Base-by-base conservation (phyloP, 2,113 vertebrate genomes). In the Propithecus coquereli region DNA sequence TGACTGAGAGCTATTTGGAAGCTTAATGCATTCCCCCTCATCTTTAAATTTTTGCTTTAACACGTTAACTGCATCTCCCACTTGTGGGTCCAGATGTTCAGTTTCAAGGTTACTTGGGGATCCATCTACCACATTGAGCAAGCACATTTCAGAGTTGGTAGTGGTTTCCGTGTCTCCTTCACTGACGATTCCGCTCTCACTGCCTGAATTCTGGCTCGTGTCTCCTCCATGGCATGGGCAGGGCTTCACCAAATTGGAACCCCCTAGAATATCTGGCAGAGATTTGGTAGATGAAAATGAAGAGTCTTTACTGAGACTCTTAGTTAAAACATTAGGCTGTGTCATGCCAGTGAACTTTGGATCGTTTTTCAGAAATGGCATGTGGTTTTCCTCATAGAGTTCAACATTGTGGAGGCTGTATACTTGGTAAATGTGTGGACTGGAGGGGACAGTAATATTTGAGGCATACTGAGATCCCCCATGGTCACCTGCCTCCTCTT, bases 121-220 rank as follows among this genome's bases (percentile, higher is more conserved):
- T 71, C 94, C 98, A 90, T 99, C 98, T 40, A 90, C 97, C 82
- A 98, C 98, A 95, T 98, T 98, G 68, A 98, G 92, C 94, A 98
- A 98, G 97, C 98, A 98, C 63, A 97, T 97, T 96, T 99, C 99
- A 52, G 99, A 99, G 98, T 98, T 99, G 22, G 97, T 98, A 2
- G 98, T 98, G n/a, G 98, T 99, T 98, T 99, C 99, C 8, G 97
- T 98, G 73, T 99, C 99, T 65, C 99, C 99, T 13, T 99, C 99
- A 94, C 99, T 99, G 40, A 99, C 99, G 20, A 99, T 99, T 47
- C 99, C 99, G 89, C 99, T 99, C 97, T 99, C 99, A 54, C 99
- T 99, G 96, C 99, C 99, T 2, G 99, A 99, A 94, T 98, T 98
- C 45, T 98, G 98, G 95, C 98, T 98, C 71, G 98, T 97, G 66